Evolutionary conservation across 1,140 invertebrate species (phyloP), one percentile per base, ranked within the genome.

Genomic region (Pteromalus puparum): DNA sequence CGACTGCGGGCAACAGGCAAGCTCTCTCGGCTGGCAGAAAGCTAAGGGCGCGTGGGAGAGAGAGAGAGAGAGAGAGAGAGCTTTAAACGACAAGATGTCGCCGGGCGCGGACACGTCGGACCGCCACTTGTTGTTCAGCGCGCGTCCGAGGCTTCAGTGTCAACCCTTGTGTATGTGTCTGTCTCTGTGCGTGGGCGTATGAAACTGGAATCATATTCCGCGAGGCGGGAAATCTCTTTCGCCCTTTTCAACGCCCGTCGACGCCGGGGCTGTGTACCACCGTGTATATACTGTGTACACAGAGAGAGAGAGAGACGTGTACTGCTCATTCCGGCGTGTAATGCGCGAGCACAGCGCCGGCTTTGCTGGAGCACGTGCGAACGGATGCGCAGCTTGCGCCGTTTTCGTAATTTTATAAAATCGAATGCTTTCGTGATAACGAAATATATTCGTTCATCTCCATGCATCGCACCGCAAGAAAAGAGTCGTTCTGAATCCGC

Each of bases 41-140:
- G 68, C 7, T 70, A 13, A 18, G 24, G 68, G 0, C 67, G 67
- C 65, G 15, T n/a, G n/a, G 0, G 4, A 34, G 30, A 1, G 10
- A 21, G 18, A 0, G 15, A 7, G 28, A 2, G 1, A 5, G 10
- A 42, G 18, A 18, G 18, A 61, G 24, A 4, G 70, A 26, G 28
- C 46, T 53, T 74, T 74, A 81, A 74, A 75, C 24, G 72, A 26
- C 46, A 81, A 73, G 73, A 42, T 61, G 53, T 61, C 9, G 28
- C 21, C 80, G 78, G 2, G 30, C 10, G 65, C 67, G 67, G 53
- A 21, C 53, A 61, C 53, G 53, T 61, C 53, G 53, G 67, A 28
- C 10, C 67, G 72, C 81, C 86, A 87, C 81, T 87, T 84, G 87
- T 87, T 85, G 86, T 87, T 86, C 26, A 46, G 53, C 53, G 6